Conservation (phyloP, 2,797 vertebrate species). For the Dryobates pubescens region DNA sequence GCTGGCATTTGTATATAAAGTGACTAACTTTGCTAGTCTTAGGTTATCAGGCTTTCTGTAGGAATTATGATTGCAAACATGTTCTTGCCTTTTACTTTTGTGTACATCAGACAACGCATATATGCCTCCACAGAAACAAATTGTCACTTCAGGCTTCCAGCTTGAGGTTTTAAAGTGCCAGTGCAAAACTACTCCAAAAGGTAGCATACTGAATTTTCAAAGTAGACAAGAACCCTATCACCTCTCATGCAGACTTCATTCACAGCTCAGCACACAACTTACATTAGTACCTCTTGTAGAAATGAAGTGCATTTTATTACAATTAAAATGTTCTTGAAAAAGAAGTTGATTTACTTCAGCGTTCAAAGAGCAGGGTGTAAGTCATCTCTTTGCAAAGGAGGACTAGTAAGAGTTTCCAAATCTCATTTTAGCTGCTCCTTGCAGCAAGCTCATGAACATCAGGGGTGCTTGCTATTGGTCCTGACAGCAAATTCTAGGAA, state of each 20-base stretch:
- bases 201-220: not conserved
- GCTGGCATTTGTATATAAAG: not conserved
- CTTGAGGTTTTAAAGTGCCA: not conserved
- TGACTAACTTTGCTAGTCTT: not conserved
- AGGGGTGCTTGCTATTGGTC: not conserved
- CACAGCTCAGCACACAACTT: not conserved
- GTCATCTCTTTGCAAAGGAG: not conserved
- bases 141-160: not conserved
- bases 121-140: not conserved
- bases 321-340: not conserved
- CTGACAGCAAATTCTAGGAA: not conserved
- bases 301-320: not conserved
- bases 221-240: rapidly evolving
- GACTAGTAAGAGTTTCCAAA: not conserved
- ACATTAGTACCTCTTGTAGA: not conserved
- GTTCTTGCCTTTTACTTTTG: not conserved
- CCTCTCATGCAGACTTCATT: not conserved
- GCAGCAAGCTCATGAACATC: not conserved
- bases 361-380: not conserved
- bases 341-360: not conserved
- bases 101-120: rapidly evolving
- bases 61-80: not conserved
- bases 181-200: not conserved
- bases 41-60: not conserved
- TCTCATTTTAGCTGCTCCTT: not conserved